Conservation (phyloP, 2,888 invertebrate species). For the Drosophila diplacantha region DNA sequence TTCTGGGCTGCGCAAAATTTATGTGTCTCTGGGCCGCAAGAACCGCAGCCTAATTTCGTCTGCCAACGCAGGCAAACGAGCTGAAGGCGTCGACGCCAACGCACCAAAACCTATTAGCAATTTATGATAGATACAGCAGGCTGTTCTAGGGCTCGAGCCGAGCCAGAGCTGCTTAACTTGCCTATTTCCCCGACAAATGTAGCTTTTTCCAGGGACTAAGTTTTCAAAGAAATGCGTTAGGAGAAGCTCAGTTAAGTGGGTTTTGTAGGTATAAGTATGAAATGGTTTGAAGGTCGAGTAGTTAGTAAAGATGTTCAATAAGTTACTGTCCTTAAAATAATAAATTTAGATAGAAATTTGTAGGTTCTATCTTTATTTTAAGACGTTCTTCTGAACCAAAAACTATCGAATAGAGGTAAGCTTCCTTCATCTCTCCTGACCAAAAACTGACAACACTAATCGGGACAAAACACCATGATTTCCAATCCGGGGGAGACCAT, state of each 20-base stretch:
- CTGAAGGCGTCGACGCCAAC: conserved; percentile 42
- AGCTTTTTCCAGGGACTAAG: background rate
- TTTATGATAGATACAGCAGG: conserved; percentile 50
- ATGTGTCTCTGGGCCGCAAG: conserved; percentile 50
- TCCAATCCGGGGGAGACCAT: conserved; percentile 24
- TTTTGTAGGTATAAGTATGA: background rate
- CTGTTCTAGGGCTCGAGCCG: conserved; percentile 18
- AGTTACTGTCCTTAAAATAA: background rate
- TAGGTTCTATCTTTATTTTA: background rate
- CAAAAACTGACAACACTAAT: conserved; percentile 6
- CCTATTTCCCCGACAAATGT: background rate
- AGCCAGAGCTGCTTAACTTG: conserved; percentile 21
- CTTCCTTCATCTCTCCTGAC: background rate
- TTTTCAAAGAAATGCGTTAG: background rate
- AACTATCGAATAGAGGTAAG: background rate
- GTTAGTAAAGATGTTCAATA: background rate
- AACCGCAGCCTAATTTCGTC: conserved; percentile 53
- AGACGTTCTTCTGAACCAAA: too few relatives aligned
- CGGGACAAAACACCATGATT: conserved; percentile 20
- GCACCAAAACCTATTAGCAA: conserved; percentile 62
- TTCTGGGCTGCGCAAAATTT: conserved; percentile 38
- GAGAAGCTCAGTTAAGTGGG: background rate
- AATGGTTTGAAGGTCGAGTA: background rate
- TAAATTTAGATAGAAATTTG: background rate
- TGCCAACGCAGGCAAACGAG: conserved; percentile 54